Evolutionary conservation across 2,888 invertebrate genomes (phyloP), one percentile per base, ranked within the genome.

Genomic region (Osmoderma eremita): DNA sequence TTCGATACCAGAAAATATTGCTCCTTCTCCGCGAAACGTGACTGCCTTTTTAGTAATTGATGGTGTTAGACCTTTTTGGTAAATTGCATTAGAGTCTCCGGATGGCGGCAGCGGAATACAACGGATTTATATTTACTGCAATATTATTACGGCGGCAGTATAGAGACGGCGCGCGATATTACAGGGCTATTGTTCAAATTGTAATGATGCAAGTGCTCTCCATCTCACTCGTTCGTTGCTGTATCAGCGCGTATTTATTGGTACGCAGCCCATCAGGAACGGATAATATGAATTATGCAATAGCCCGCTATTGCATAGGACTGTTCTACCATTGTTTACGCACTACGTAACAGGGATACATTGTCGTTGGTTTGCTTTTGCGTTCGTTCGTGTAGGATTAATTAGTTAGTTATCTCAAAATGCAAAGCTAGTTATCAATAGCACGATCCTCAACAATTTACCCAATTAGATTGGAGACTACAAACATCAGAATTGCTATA

Each of bases 1-100:
- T 82, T 82, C 82, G 82, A 82, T 82, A 81, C 81, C 80, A 80
- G 81, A 78, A 82, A 82, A 82, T 82, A 82, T 82, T 79, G 81
- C 81, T 75, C 74, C 75, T 75, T 73, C 74, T 74, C 75, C 74
- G 75, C 75, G 73, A 77, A 79, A 82, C 81, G 81, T 81, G 81
- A 81, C 81, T 80, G 79, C 79, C 79, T 78, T 75, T 76, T 75
- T 76, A 77, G 81, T 82, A 82, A 82, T 82, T 81, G 82, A 82
- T 82, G 82, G 74, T 71, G 73, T 73, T 72, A 72, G 71, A 72
- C 74, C 73, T 73, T 73, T 73, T 72, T 74, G 70, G 69, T 72
- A 74, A 73, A 74, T 74, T 71, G 72, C 73, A 70, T 71, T 72
- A 73, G 70, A 68, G 71, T 53, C 53, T 20, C 38, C 53, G 53